phyloP scores from a whole-genome alignment of 2,113 vertebrate genomes.

The Emydocephalus ijimae region DNA sequence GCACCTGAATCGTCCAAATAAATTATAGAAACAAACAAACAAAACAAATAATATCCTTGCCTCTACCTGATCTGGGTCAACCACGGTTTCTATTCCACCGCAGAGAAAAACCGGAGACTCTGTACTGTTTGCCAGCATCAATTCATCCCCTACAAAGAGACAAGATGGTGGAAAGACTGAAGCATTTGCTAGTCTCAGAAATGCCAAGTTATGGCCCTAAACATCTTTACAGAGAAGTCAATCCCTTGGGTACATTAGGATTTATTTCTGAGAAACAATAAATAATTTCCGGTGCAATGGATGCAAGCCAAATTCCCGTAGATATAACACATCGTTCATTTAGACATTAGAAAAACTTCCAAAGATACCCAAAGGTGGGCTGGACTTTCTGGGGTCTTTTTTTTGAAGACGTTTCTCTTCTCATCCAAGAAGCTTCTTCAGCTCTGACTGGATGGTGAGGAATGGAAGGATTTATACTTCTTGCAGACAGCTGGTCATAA shows the following conservation, averaged over 20 bases:
- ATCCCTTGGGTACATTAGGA: not conserved
- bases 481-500: too few relatives aligned
- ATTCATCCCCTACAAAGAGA: not conserved
- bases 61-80: not conserved
- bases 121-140: not conserved
- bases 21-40: not conserved
- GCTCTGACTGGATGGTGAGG: too few relatives aligned
- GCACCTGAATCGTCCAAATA: not conserved
- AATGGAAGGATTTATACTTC: too few relatives aligned
- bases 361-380: not conserved
- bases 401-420: too few relatives aligned
- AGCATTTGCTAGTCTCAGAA: not conserved
- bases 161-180: not conserved
- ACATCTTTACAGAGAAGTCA: not conserved
- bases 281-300: not conserved
- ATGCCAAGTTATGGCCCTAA: not conserved
- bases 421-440: too few relatives aligned
- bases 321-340: not conserved
- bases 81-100: not conserved
- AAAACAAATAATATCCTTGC: not conserved
- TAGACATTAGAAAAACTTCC: not conserved
- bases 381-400: too few relatives aligned
- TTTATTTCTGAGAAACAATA: not conserved
- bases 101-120: not conserved
- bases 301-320: not conserved